phyloP scores from a whole-genome alignment of 2,797 vertebrate species.

The Atherinosoma microstoma region DNA sequence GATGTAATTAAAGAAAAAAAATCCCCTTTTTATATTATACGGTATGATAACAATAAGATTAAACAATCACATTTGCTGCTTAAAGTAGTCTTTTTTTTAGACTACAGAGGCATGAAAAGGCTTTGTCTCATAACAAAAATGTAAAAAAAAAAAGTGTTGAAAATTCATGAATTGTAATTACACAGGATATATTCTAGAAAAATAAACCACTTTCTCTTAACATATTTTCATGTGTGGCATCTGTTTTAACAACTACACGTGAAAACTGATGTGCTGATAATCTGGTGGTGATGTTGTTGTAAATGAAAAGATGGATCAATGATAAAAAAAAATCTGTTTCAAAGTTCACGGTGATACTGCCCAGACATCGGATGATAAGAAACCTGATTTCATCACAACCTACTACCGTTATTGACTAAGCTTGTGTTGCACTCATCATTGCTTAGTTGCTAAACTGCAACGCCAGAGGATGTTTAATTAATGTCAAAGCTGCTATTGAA shows the following conservation, averaged over 20 bases:
- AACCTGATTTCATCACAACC: background rate
- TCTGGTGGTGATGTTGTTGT: background rate
- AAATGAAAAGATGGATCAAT: background rate
- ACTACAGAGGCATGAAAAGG: background rate
- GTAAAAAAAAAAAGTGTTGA: background rate
- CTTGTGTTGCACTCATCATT: background rate
- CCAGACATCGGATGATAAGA: background rate
- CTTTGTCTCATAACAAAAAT: background rate
- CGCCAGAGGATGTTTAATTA: background rate
- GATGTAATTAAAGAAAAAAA: background rate
- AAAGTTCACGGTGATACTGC: constrained; percentile 1
- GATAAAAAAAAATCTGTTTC: background rate
- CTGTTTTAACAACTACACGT: background rate
- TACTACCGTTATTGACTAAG: background rate
- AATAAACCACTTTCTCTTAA: background rate
- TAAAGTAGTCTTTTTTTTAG: no score
- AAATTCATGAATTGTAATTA: background rate
- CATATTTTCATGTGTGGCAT: background rate
- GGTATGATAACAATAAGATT: background rate
- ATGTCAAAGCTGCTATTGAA: background rate
- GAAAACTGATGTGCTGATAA: background rate
- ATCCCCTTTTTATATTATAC: background rate
- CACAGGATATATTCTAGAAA: background rate
- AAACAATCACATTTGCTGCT: no score
- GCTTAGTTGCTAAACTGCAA: background rate